These are phyloP conservation scores for Colostygia pectinataria DNA, from an alignment of 2,888 invertebrate genomes.

Conservation along the genomic window DNA sequence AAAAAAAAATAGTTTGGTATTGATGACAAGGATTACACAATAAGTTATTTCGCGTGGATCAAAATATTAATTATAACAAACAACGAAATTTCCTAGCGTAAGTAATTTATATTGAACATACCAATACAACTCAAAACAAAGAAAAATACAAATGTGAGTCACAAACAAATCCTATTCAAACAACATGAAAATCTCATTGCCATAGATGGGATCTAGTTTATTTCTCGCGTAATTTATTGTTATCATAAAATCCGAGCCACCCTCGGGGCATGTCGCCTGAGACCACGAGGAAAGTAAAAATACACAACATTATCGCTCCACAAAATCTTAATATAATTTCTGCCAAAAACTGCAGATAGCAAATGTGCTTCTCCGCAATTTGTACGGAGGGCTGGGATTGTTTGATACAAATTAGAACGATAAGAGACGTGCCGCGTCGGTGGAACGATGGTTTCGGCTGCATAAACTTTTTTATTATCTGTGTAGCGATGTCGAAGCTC, in stretches of 20 bases:
- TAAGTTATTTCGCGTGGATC: no score
- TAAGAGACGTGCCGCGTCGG: conserved; percentile 66
- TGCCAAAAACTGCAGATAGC: conserved; percentile 75
- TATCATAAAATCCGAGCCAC: conserved; percentile 63
- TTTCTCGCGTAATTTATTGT: conserved; percentile 68
- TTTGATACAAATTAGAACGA: conserved; percentile 78
- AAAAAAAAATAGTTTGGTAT: conserved; percentile 31
- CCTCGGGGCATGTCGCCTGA: conserved; percentile 52
- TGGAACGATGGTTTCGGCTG: conserved; percentile 51
- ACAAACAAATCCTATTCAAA: conserved; percentile 32
- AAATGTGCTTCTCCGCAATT: conserved; percentile 72
- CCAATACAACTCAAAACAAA: conserved; percentile 6
- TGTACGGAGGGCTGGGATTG: conserved; percentile 71
- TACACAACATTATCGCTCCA: conserved; percentile 71
- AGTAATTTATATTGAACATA: not conserved
- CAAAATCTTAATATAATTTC: conserved; percentile 80
- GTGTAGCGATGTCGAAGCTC: conserved; percentile 44
- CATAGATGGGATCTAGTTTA: conserved; percentile 62
- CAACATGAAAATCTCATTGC: conserved; percentile 54
- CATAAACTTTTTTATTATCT: conserved; percentile 65
- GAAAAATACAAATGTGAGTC: conserved; percentile 29
- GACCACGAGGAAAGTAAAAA: conserved; percentile 61
- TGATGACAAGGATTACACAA: no score
- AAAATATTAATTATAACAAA: no score
- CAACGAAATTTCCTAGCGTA: not conserved